phyloP scores from a whole-genome alignment of 2,797 vertebrate species.

The Mus spretus region DNA sequence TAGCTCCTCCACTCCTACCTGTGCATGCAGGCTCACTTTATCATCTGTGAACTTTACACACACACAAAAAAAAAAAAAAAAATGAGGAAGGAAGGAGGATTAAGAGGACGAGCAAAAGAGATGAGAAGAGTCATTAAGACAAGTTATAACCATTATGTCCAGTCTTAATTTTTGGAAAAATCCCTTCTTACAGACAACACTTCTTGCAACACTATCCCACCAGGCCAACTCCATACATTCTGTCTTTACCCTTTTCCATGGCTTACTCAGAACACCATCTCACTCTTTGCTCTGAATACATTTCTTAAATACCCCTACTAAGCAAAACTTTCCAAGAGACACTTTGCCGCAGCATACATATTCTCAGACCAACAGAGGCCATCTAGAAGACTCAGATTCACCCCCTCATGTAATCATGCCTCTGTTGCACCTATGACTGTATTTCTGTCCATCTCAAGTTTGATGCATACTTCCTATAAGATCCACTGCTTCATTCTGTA shows the following conservation, averaged over 20 bases:
- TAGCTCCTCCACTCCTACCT: not conserved
- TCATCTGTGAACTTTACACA: slow-evolving; percentile 26
- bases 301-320: slow-evolving; percentile 43
- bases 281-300: slow-evolving; percentile 45
- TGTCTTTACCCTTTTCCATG: not conserved
- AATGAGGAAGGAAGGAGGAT: not conserved
- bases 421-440: slow-evolving; percentile 33
- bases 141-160: not conserved
- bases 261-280: not conserved
- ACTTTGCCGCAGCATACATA: not conserved
- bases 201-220: slow-evolving; percentile 14
- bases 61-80: not conserved
- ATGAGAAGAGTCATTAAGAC: not conserved
- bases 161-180: slow-evolving; percentile 59
- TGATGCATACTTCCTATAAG: not conserved
- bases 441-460: slow-evolving; percentile 3
- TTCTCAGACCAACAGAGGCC: not conserved
- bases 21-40: slow-evolving; percentile 38
- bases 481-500: not conserved
- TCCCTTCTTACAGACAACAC: slow-evolving; percentile 1
- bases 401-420: not conserved
- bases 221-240: slow-evolving; percentile 32
- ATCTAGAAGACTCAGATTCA: slow-evolving; percentile 1
- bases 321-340: slow-evolving; percentile 59
- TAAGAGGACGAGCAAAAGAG: not conserved